These are phyloP conservation scores for Yponomeuta malinellus DNA, from an alignment of 2,888 invertebrate species.

Conservation along the genomic window DNA sequence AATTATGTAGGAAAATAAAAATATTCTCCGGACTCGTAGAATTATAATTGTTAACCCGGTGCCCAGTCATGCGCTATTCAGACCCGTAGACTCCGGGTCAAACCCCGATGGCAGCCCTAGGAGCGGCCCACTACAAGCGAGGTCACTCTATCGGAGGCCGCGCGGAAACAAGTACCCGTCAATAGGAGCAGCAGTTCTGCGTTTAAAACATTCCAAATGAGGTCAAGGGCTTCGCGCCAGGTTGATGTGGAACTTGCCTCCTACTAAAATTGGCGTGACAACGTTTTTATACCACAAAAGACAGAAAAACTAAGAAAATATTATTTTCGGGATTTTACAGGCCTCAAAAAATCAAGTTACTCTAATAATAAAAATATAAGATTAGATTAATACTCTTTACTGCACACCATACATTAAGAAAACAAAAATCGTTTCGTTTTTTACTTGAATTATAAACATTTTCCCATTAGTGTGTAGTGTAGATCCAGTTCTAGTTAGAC, in stretches of 20 bases:
- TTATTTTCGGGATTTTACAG: too few species aligned
- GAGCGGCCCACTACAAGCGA: not conserved
- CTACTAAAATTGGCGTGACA: not conserved
- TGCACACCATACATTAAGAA: too few species aligned
- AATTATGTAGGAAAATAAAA: too few species aligned
- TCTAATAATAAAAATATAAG: too few species aligned
- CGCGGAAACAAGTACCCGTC: conserved; percentile 12
- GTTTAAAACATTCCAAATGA: conserved; percentile 14
- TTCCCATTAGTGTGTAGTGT: too few species aligned
- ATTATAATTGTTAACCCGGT: not conserved
- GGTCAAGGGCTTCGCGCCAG: conserved; percentile 12
- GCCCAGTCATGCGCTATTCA: conserved; percentile 1
- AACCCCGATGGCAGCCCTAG: not conserved
- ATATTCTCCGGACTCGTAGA: too few species aligned
- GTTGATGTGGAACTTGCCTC: not conserved
- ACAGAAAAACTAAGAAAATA: too few species aligned
- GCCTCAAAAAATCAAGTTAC: too few species aligned
- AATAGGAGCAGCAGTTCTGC: conserved; percentile 12
- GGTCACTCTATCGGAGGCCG: conserved; percentile 9
- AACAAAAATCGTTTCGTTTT: too few species aligned
- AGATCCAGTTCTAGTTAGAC: too few species aligned
- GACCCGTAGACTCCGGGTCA: conserved; percentile 8
- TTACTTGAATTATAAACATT: too few species aligned
- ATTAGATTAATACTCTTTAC: too few species aligned
- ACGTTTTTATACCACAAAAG: not conserved